Evolutionary conservation across 2,113 vertebrate species (phyloP).

Genomic region (Sterna hirundo): DNA sequence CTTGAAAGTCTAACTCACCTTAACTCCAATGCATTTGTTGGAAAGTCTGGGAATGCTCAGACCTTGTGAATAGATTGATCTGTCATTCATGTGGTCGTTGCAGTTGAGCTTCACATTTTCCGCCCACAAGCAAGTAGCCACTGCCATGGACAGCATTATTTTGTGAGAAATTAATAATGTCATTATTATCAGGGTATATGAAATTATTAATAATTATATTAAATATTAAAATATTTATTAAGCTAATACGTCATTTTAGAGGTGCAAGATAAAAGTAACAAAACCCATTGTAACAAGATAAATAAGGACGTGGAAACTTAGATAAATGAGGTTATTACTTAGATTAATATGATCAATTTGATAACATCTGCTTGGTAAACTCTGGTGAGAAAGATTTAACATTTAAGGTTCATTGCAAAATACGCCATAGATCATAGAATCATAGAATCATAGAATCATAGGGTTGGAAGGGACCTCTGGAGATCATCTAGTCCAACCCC

Average conservation of each 20-base stretch:
- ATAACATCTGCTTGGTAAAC: not conserved
- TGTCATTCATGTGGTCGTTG: not conserved
- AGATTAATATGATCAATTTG: not conserved
- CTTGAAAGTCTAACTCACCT: not conserved
- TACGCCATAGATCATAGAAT: too few relatives aligned
- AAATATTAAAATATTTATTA: not conserved
- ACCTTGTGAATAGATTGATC: not conserved
- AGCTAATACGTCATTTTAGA: not conserved
- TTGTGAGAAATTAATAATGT: not conserved
- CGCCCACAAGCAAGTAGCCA: not conserved
- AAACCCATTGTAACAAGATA: not conserved
- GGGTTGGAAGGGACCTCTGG: too few relatives aligned
- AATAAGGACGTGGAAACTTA: not conserved
- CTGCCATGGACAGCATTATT: not conserved
- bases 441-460: too few relatives aligned
- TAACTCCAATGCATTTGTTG: not conserved
- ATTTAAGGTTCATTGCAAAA: not conserved
- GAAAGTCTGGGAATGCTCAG: not conserved
- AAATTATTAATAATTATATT: not conserved
- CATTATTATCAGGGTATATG: not conserved
- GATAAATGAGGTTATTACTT: not conserved
- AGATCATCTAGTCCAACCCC: too few relatives aligned
- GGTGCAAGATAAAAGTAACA: not conserved
- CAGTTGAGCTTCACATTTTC: not conserved
- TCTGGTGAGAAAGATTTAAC: not conserved